Evolutionary conservation across 2,888 invertebrate species (phyloP).

Genomic region (Harpalus rufipes): DNA sequence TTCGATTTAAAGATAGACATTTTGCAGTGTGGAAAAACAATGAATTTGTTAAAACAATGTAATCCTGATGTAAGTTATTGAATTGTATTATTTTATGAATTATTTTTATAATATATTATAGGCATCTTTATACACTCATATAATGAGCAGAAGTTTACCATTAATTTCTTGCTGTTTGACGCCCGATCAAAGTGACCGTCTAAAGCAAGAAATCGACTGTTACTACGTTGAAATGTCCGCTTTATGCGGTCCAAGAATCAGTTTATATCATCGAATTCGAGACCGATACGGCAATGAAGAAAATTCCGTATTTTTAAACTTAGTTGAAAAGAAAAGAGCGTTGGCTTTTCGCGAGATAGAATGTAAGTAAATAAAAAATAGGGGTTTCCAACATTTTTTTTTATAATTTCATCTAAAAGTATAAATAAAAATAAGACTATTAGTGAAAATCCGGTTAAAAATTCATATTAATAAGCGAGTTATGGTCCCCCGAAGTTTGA

Average conservation of each 20-base stretch:
- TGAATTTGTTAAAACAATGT: constrained; percentile 85
- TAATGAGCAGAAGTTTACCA: constrained; percentile 73
- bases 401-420: too few relatives aligned
- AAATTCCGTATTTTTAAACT: constrained; percentile 71
- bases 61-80: constrained; percentile 82
- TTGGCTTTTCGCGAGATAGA: constrained; percentile 74
- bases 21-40: constrained; percentile 86
- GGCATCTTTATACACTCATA: constrained; percentile 74
- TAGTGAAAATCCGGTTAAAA: too few relatives aligned
- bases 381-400: too few relatives aligned
- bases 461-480: too few relatives aligned
- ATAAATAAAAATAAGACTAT: too few relatives aligned
- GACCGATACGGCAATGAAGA: constrained; percentile 70
- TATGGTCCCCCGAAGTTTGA: too few relatives aligned
- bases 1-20: constrained; percentile 82
- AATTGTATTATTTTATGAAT: constrained; percentile 9
- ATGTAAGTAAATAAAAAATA: constrained; percentile 71
- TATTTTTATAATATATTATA: constrained; percentile 68
- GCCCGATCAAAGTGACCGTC: constrained; percentile 72
- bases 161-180: constrained; percentile 75
- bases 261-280: constrained; percentile 71
- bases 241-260: constrained; percentile 73
- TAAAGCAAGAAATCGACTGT: constrained; percentile 72
- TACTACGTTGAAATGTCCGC: constrained; percentile 74
- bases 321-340: constrained; percentile 74